These are phyloP conservation scores for Leucophora obtusa DNA, from an alignment of 2,888 invertebrate genomes.

Conservation along the genomic window DNA sequence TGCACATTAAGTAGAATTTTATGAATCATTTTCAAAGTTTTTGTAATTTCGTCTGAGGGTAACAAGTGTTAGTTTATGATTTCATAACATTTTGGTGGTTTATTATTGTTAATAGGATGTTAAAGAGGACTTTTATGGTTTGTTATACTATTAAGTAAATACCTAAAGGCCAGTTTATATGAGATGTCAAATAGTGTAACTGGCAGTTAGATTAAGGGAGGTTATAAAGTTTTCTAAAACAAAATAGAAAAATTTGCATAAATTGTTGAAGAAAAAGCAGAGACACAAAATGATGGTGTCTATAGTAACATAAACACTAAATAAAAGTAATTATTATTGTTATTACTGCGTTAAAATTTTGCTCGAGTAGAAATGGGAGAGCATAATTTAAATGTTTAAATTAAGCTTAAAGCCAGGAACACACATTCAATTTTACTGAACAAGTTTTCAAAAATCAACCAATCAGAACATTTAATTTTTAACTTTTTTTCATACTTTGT, in stretches of 20 bases:
- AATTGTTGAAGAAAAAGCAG: slow-evolving; percentile 42
- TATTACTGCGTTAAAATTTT: slow-evolving; percentile 20
- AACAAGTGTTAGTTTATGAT: slow-evolving; percentile 47
- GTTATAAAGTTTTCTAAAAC: slow-evolving; percentile 40
- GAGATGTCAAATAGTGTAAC: slow-evolving; percentile 33
- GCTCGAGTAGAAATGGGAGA: too few relatives aligned
- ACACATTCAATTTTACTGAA: too few relatives aligned
- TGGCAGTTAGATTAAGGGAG: slow-evolving; percentile 56
- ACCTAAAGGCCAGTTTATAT: slow-evolving; percentile 61
- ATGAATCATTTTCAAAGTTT: slow-evolving; percentile 57
- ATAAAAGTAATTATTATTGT: slow-evolving; percentile 72
- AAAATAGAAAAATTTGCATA: slow-evolving; percentile 65
- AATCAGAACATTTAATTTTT: too few relatives aligned
- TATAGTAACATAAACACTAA: slow-evolving; percentile 77
- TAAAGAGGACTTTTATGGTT: slow-evolving; percentile 64
- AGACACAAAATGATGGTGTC: slow-evolving; percentile 63
- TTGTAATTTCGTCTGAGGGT: slow-evolving; percentile 20
- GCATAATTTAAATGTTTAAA: too few relatives aligned
- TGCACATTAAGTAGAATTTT: slow-evolving; percentile 43
- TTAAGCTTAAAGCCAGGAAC: too few relatives aligned
- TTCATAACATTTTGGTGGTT: slow-evolving; percentile 23
- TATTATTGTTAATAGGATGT: slow-evolving; percentile 56
- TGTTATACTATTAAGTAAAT: slow-evolving; percentile 63
- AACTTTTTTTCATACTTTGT: too few relatives aligned
- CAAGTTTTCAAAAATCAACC: too few relatives aligned